These are phyloP conservation scores for Macrobrachium nipponense DNA, from an alignment of 1,140 invertebrate genomes.

Conservation along the genomic window DNA sequence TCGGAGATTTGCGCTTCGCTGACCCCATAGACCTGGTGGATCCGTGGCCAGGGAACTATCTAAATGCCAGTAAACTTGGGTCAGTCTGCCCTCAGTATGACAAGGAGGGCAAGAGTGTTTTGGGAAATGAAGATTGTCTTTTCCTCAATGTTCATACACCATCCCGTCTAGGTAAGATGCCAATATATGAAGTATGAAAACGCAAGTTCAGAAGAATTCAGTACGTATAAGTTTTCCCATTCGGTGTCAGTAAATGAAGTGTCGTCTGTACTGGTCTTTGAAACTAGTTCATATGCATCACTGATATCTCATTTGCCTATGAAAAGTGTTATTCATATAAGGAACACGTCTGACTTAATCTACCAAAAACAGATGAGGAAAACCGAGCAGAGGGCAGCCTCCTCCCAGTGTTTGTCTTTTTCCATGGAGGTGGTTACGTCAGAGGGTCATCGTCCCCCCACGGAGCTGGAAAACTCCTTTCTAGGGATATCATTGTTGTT, in stretches of 20 bases:
- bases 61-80: constrained; percentile 36
- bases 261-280: too few relatives aligned
- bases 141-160: constrained; percentile 90
- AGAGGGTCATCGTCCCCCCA: constrained; percentile 81
- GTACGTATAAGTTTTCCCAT: neutral
- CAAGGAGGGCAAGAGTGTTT: constrained; percentile 71
- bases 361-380: neutral
- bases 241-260: neutral
- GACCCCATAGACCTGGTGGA: constrained; percentile 83
- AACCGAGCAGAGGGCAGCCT: neutral
- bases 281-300: too few relatives aligned
- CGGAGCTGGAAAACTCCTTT: constrained; percentile 86
- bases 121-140: constrained; percentile 92
- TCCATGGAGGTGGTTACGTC: constrained; percentile 73
- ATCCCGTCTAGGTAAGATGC: constrained; percentile 68
- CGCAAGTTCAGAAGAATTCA: neutral
- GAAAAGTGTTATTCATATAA: too few relatives aligned
- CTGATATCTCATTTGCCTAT: too few relatives aligned
- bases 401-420: constrained; percentile 73
- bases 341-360: neutral
- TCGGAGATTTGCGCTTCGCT: constrained; percentile 86
- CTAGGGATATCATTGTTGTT: constrained; percentile 92
- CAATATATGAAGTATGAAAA: too few relatives aligned
- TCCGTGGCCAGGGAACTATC: constrained; percentile 79
- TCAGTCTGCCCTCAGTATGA: constrained; percentile 56